Conservation (phyloP, 1,140 invertebrate genomes). For the Andricus grossulariae region DNA sequence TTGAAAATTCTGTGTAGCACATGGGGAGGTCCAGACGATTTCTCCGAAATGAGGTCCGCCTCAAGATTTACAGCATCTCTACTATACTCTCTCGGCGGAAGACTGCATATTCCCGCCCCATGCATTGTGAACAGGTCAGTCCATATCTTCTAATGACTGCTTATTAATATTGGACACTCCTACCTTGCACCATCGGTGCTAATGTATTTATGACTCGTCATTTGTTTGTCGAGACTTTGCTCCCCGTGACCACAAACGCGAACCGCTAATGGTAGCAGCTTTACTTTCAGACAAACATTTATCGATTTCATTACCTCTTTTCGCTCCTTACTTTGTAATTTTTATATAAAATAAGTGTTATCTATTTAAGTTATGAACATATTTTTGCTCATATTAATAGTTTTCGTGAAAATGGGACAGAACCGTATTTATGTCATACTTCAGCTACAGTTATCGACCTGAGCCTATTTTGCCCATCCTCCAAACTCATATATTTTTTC, state of each 20-base stretch:
- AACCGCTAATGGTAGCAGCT: neutral
- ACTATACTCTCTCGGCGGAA: slow-evolving; percentile 40
- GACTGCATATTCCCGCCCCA: slow-evolving; percentile 40
- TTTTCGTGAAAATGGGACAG: no score
- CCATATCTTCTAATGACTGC: slow-evolving; percentile 55
- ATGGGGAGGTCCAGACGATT: slow-evolving; percentile 40
- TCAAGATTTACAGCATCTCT: slow-evolving; percentile 51
- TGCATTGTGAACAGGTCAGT: slow-evolving; percentile 51
- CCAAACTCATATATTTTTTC: no score
- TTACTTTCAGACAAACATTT: neutral
- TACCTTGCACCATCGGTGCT: slow-evolving; percentile 47
- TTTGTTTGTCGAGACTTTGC: slow-evolving; percentile 49
- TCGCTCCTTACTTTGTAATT: no score
- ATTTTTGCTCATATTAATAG: no score
- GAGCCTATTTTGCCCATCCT: no score
- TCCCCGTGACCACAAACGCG: neutral
- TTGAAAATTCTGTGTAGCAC: slow-evolving; percentile 31
- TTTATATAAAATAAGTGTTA: no score
- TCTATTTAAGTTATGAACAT: no score
- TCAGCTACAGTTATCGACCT: no score
- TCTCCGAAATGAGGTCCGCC: slow-evolving; percentile 38
- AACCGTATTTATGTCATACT: no score
- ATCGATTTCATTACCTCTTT: neutral
- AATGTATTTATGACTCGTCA: slow-evolving; percentile 53
- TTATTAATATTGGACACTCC: slow-evolving; percentile 61